Conservation (phyloP, 64 coral and sea anemone genomes). For the Catalaphyllia jardinei region DNA sequence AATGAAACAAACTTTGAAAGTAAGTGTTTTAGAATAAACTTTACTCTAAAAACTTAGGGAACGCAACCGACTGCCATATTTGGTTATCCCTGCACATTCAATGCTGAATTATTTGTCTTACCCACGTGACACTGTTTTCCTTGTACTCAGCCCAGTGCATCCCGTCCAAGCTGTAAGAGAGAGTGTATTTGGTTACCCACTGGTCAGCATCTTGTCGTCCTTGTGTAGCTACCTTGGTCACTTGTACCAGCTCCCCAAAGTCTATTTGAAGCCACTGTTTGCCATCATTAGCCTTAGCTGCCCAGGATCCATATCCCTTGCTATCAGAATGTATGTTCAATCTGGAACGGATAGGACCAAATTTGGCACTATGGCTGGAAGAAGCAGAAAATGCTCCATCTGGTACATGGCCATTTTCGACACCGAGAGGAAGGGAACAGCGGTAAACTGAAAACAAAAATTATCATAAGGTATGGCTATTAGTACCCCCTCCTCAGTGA, state of each 20-base stretch:
- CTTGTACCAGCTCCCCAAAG: slow-evolving; percentile 12
- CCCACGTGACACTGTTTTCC: slow-evolving; percentile 26
- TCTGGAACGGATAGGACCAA: neutral
- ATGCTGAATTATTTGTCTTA: neutral
- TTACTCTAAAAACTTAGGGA: too few species aligned
- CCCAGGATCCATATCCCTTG: slow-evolving; percentile 2
- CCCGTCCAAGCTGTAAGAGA: slow-evolving; percentile 19
- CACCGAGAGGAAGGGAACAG: slow-evolving; percentile 19
- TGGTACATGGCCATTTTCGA: slow-evolving; percentile 36
- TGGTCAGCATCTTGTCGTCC: neutral
- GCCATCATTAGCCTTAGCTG: neutral
- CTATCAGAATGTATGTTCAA: slow-evolving; percentile 12
- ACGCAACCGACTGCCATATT: too few species aligned
- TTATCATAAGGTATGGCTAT: too few species aligned
- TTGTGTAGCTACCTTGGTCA: slow-evolving; percentile 26
- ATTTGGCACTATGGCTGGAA: neutral
- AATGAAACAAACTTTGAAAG: too few species aligned
- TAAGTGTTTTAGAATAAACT: too few species aligned
- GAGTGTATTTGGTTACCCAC: slow-evolving; percentile 24
- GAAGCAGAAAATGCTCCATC: slow-evolving; percentile 27
- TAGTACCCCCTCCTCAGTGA: too few species aligned
- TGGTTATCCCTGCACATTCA: too few species aligned
- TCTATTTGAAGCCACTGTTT: slow-evolving; percentile 36
- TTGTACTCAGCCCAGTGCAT: slow-evolving; percentile 34
- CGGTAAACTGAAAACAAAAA: slow-evolving; percentile 9